Base-by-base conservation (phyloP, 2,888 invertebrate genomes). In the Diaphora mendica region DNA sequence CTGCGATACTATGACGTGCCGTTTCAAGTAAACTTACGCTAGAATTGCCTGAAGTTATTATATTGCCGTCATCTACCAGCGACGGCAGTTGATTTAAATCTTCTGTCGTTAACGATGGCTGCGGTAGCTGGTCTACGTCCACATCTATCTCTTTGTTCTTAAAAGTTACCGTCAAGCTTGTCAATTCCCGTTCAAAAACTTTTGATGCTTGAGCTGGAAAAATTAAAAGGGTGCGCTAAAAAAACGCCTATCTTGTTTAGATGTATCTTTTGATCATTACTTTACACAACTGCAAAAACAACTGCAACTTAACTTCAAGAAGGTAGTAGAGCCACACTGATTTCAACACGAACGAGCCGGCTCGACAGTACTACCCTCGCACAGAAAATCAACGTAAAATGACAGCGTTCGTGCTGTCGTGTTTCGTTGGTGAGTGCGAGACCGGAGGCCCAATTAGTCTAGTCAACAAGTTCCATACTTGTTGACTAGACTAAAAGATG, bases 41-140 rank as follows among this genome's bases (percentile, higher is more conserved):
- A 76, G 99, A 98, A 86, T 98, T 97, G 65, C 98, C 99, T 77
- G 98, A 98, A 48, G 99, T 99, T 9, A 99, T 98, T 26, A 98
- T 96, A 35, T 98, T 98, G 82, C 97, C 97, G 89, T 98, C 97
- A 88, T 98, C 98, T 90, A 99, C 97, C 26, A 99, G 95, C 1
- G 98, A 92, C 0, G 97, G 97, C 69, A 99, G 93, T 90, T 98
- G 98, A 33, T 96, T 96, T n/a, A 99, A 93, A 39, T 96, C 96
- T 89, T 99, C 98, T 3, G 97, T 81, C 0, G 97, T 98, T 5
- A 98, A 66, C 82, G 97, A 95, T 17, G 97, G 97, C 82, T 97
- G 96, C 3, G 98, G 97, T 91, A 99, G 97, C 90, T 99, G 99
- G 91, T 99, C 99, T 11, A 97, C 95, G 42, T 96, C 96, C 70